Base-by-base conservation (phyloP, 2,888 invertebrate species). In the Callimorpha dominula region DNA sequence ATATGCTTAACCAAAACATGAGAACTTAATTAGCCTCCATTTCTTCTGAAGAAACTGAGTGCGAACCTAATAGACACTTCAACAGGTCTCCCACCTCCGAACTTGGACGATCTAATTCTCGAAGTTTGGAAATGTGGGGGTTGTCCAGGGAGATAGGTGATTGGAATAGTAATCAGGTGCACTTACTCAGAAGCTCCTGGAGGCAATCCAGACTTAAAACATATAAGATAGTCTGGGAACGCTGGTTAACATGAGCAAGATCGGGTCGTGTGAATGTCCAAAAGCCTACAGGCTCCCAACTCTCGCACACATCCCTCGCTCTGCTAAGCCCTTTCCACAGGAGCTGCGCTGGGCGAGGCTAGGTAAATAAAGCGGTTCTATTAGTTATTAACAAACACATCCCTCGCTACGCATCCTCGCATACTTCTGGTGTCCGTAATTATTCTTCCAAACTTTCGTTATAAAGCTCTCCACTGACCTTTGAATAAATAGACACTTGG, bases 41-140 rank as follows among this genome's bases (percentile, higher is more conserved):
- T 62, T 12, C 2, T 31, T 62, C 31, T 31, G 1, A 7, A 31
- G 62, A 31, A 62, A 20, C 42, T 63, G 42, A 12, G 7, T 8
- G 9, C 3, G 67, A 71, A 68, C 6, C 68, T 70, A 50, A 43
- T 73, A 7, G 73, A 73, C 60, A 52, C 52, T 1, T 9, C 62
- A 20, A 73, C 70, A 9, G 66, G 67, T 3, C 62, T 9, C 4
- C 73, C 73, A 46, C 57, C 73, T 6, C 67, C 67, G 1, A 2
- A 49, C 17, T 64, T 75, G 15, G 50, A 72, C 31, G 42, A 72
- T 12, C 64, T 75, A 11, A 52, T 20, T 15, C 67, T 67, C 31
- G 71, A 72, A 54, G 74, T 80, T 4, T 85, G 80, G 83, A 79
- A 71, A 73, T 78, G 73, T 79, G 78, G 78, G 77, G 79, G 71